These are phyloP conservation scores for Oryzias curvinotus DNA, from an alignment of 2,113 vertebrate genomes.

Conservation along the genomic window DNA sequence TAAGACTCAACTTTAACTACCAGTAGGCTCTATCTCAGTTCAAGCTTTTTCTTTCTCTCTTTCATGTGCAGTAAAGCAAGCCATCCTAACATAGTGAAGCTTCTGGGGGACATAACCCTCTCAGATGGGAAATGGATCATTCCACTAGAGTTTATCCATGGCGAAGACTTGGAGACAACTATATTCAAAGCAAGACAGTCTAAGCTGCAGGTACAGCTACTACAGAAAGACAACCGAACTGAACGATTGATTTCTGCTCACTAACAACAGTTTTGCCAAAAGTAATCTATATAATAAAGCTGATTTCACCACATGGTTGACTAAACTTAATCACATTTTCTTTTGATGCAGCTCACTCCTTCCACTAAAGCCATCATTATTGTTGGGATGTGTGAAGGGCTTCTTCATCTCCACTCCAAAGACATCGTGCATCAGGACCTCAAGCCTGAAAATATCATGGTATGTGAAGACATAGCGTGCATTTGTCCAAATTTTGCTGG, in stretches of 20 bases:
- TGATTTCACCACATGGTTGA: not conserved
- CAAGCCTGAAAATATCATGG: slow-evolving; percentile 82
- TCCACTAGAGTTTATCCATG: slow-evolving; percentile 77
- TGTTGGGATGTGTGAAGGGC: slow-evolving; percentile 75
- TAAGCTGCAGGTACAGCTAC: slow-evolving; percentile 67
- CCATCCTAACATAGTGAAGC: slow-evolving; percentile 75
- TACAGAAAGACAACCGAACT: not conserved
- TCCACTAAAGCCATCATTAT: slow-evolving; percentile 67
- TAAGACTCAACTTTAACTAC: not conserved
- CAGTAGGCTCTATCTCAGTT: accelerated
- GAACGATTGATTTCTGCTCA: too few relatives aligned
- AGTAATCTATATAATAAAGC: too few relatives aligned
- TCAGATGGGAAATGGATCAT: slow-evolving; percentile 70
- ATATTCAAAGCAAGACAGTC: slow-evolving; percentile 71
- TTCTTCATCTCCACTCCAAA: slow-evolving; percentile 70
- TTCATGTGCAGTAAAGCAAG: slow-evolving; percentile 49
- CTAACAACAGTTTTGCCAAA: too few relatives aligned
- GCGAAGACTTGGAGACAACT: slow-evolving; percentile 76
- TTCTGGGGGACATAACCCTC: slow-evolving; percentile 71
- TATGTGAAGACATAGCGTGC: slow-evolving; percentile 34
- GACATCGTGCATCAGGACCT: slow-evolving; percentile 80
- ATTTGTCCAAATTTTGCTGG: not conserved
- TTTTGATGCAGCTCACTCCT: slow-evolving; percentile 54
- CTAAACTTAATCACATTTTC: slow-evolving; percentile 7
- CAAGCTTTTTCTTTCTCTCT: not conserved